Evolutionary conservation across 2,113 vertebrate species (phyloP).

Genomic region (Chaenogobius annularis): DNA sequence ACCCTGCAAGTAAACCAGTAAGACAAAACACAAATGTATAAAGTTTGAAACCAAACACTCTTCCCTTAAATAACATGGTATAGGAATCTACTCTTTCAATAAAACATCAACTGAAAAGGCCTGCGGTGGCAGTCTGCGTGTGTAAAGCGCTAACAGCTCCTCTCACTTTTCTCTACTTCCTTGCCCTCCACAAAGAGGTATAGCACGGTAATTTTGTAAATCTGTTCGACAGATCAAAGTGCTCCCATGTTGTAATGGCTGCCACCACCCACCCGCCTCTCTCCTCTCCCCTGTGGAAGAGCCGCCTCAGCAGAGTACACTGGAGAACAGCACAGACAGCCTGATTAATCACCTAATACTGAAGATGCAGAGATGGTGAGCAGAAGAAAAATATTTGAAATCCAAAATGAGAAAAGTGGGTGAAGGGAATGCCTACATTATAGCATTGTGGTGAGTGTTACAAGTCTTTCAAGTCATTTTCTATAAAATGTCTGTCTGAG

Average conservation of each 20-base stretch:
- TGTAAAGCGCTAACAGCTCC: conserved; percentile 33
- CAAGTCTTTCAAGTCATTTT: conserved; percentile 32
- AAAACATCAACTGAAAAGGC: conserved; percentile 2
- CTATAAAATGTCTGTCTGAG: conserved; percentile 28
- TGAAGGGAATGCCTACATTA: conserved; percentile 12
- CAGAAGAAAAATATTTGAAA: background rate
- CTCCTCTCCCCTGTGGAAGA: conserved; percentile 45
- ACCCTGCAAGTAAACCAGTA: too few relatives aligned
- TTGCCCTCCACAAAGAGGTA: conserved; percentile 40
- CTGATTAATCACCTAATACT: conserved; percentile 68
- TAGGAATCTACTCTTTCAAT: background rate
- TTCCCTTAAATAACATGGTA: conserved; percentile 9
- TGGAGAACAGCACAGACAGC: conserved; percentile 50
- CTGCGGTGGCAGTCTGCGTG: background rate
- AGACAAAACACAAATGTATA: background rate
- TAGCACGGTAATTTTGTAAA: conserved; percentile 68
- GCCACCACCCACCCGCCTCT: conserved; percentile 62
- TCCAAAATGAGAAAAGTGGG: conserved; percentile 30
- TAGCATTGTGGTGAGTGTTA: conserved; percentile 26
- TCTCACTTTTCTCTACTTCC: conserved; percentile 36
- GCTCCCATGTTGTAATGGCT: conserved; percentile 69
- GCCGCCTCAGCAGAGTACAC: conserved; percentile 49
- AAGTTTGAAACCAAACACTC: background rate
- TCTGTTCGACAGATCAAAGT: conserved; percentile 68
- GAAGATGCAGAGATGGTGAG: conserved; percentile 20